Conservation (phyloP, 2,113 vertebrate species). For the Corvus moneduloides region DNA sequence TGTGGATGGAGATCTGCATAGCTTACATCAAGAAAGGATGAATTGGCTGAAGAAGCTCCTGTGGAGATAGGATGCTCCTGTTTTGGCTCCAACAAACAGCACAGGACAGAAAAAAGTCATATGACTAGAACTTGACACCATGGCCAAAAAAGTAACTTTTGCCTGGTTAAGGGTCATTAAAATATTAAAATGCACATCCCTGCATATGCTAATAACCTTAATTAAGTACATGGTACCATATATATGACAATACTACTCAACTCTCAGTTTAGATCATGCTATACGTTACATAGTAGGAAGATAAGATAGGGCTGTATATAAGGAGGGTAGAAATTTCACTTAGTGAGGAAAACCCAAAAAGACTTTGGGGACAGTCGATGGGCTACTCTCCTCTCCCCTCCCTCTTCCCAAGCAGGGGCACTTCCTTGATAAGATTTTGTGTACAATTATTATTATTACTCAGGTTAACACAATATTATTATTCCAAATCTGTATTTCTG, state of each 20-base stretch:
- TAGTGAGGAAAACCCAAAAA: background rate
- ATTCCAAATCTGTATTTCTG: background rate
- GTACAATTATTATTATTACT: background rate
- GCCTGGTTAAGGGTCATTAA: background rate
- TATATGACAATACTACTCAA: background rate
- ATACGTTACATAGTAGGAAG: background rate
- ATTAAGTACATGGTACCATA: background rate
- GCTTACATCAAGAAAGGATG: background rate
- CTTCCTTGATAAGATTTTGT: background rate
- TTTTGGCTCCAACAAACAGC: background rate
- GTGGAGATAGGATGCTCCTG: background rate
- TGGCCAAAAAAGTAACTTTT: background rate
- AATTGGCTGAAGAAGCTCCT: background rate
- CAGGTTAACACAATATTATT: background rate
- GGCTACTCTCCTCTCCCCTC: background rate
- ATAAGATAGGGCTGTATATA: background rate
- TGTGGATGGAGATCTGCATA: background rate
- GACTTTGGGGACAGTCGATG: background rate
- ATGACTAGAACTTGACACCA: background rate
- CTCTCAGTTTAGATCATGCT: background rate
- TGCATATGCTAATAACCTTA: background rate
- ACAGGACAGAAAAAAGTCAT: background rate
- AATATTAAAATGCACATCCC: background rate
- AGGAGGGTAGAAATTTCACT: background rate
- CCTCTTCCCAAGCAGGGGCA: background rate